Evolutionary conservation across 1,140 invertebrate genomes (phyloP).

Genomic region (Scaptomyza hsui): DNA sequence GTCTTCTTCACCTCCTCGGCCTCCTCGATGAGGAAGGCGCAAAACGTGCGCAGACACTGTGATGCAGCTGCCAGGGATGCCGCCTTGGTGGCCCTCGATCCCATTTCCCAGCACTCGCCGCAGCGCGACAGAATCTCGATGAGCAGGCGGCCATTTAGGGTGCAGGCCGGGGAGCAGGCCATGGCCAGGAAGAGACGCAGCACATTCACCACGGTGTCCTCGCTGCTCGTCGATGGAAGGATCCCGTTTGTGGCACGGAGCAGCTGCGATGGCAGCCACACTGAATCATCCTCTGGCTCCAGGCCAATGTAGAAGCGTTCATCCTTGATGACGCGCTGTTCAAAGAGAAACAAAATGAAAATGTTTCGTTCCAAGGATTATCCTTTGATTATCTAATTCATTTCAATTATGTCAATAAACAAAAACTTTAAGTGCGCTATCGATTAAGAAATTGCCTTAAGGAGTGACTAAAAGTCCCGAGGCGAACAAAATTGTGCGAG

Average conservation of each 20-base stretch:
- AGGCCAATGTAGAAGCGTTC: conserved; percentile 95
- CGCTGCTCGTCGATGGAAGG: conserved; percentile 89
- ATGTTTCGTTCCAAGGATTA: too few species aligned
- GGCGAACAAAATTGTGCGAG: too few species aligned
- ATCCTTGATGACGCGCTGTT: conserved; percentile 94
- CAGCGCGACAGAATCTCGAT: conserved; percentile 90
- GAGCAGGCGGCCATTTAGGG: conserved; percentile 91
- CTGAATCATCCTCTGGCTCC: conserved; percentile 95
- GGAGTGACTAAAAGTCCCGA: background rate
- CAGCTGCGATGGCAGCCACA: conserved; percentile 95
- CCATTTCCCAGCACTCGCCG: conserved; percentile 89
- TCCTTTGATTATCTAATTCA: too few species aligned
- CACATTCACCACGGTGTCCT: conserved; percentile 86
- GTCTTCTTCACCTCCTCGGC: conserved; percentile 83
- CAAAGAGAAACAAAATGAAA: background rate
- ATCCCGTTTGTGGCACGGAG: conserved; percentile 92
- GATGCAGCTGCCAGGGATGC: conserved; percentile 93
- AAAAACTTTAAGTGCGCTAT: background rate
- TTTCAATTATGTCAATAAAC: too few species aligned
- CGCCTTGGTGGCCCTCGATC: conserved; percentile 90
- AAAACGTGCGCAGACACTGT: conserved; percentile 92
- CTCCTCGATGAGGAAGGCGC: conserved; percentile 87
- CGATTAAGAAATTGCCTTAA: background rate
- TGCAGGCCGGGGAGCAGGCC: conserved; percentile 91
- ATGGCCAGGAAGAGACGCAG: conserved; percentile 90